These are phyloP conservation scores for Tortricodes alternella DNA, from an alignment of 2,888 invertebrate species.

Conservation along the genomic window DNA sequence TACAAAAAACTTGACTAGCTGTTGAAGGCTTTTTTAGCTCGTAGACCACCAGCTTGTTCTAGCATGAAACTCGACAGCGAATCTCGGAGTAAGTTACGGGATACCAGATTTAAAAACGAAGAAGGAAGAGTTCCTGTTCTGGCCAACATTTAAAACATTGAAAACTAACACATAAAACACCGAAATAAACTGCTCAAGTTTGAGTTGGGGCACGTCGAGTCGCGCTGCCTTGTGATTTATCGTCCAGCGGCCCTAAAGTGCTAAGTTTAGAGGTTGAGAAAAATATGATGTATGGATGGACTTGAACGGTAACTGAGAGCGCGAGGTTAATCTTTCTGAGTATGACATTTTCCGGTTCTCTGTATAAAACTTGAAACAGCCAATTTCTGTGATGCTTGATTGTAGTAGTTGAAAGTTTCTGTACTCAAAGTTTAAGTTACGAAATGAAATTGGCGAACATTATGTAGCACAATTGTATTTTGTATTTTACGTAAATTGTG, in stretches of 20 bases:
- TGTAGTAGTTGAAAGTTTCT: not conserved
- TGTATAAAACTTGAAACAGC: not conserved
- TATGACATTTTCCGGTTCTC: not conserved
- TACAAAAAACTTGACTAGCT: too few relatives aligned
- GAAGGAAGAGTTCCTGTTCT: too few relatives aligned
- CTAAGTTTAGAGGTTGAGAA: conserved; percentile 23
- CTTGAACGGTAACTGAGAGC: not conserved
- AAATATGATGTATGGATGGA: conserved; percentile 16
- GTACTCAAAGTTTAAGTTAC: too few relatives aligned
- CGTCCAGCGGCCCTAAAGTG: conserved; percentile 11
- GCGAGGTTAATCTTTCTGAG: not conserved
- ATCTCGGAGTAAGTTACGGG: too few relatives aligned
- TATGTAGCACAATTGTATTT: too few relatives aligned
- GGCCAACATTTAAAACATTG: too few relatives aligned
- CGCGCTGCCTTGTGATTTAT: conserved; percentile 52
- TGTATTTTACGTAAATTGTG: too few relatives aligned
- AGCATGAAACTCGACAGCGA: too few relatives aligned
- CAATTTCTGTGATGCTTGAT: not conserved
- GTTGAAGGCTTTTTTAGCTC: too few relatives aligned
- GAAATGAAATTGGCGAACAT: too few relatives aligned
- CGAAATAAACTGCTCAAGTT: conserved; percentile 19
- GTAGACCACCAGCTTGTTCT: too few relatives aligned
- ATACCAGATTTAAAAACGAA: too few relatives aligned
- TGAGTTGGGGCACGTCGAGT: conserved; percentile 17
- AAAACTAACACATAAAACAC: conserved; percentile 2